Conservation (phyloP, 2,888 invertebrate species). For the Pandemis corylana region DNA sequence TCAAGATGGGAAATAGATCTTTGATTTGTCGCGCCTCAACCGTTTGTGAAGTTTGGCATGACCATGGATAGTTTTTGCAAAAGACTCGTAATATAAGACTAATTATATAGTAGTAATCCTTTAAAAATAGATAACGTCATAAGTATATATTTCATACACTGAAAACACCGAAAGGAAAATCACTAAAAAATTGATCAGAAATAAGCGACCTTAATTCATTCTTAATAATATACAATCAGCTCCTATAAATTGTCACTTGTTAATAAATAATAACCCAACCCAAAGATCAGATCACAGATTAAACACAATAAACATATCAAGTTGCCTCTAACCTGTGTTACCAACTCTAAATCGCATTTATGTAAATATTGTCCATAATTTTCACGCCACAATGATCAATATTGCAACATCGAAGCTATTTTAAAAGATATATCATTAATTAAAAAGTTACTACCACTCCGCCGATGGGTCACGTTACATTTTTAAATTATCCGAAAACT, state of each 20-base stretch:
- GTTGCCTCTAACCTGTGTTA: slow-evolving; percentile 40
- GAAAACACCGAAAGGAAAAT: too few species aligned
- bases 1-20: too few species aligned
- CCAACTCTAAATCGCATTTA: slow-evolving; percentile 50
- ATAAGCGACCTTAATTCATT: not conserved
- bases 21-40: too few species aligned
- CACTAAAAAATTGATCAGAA: not conserved
- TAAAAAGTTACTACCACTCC: slow-evolving; percentile 51
- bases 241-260: slow-evolving; percentile 1
- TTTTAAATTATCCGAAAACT: slow-evolving; percentile 58
- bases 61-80: too few species aligned
- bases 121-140: too few species aligned
- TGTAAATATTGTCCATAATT: slow-evolving; percentile 52
- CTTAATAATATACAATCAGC: not conserved
- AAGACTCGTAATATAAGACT: too few species aligned
- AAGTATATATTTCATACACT: too few species aligned
- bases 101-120: too few species aligned
- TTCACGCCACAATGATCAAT: slow-evolving; percentile 50
- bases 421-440: slow-evolving; percentile 49
- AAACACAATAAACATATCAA: slow-evolving; percentile 48
- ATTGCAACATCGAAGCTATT: slow-evolving; percentile 49
- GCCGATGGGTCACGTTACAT: slow-evolving; percentile 49
- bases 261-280: slow-evolving; percentile 10
- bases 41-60: too few species aligned
- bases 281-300: slow-evolving; percentile 42